A percentile compares a stretch with the other conserved stretches of the same genome.
These are phyloP conservation scores for Epizoanthus stellaris DNA, from an alignment of 92 coral and sea anemone species.

Conservation along the genomic window DNA sequence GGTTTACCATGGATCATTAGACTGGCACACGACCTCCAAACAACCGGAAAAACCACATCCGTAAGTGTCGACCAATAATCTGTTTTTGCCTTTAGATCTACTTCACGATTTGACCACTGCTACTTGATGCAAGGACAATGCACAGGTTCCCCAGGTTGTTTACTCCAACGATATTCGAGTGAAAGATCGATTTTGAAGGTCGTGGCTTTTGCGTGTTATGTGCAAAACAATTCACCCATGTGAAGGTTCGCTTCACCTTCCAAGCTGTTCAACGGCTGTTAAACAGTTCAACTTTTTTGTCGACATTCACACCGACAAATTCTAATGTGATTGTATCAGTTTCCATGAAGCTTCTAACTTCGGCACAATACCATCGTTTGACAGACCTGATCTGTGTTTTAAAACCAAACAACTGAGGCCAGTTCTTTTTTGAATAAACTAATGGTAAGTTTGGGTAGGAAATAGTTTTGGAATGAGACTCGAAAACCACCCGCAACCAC, in stretches of 20 bases:
- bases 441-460: background rate
- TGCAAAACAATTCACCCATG: background rate
- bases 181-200: background rate
- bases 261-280: background rate
- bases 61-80: too few relatives aligned
- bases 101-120: background rate
- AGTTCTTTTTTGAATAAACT: conserved; percentile 3
- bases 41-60: too few relatives aligned
- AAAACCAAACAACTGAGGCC: conserved; percentile 26
- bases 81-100: too few relatives aligned
- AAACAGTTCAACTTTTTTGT: background rate
- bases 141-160: background rate
- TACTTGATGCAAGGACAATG: background rate
- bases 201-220: background rate
- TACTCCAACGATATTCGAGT: background rate
- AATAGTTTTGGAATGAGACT: conserved; percentile 12
- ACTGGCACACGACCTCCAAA: too few relatives aligned
- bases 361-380: conserved; percentile 1
- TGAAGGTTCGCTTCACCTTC: background rate
- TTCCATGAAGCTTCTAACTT: background rate
- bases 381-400: conserved; percentile 13
- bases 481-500: conserved; percentile 7
- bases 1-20: too few relatives aligned
- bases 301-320: background rate
- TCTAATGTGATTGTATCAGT: background rate